Conservation (phyloP, 2,113 vertebrate species). For the Isichthys henryi region DNA sequence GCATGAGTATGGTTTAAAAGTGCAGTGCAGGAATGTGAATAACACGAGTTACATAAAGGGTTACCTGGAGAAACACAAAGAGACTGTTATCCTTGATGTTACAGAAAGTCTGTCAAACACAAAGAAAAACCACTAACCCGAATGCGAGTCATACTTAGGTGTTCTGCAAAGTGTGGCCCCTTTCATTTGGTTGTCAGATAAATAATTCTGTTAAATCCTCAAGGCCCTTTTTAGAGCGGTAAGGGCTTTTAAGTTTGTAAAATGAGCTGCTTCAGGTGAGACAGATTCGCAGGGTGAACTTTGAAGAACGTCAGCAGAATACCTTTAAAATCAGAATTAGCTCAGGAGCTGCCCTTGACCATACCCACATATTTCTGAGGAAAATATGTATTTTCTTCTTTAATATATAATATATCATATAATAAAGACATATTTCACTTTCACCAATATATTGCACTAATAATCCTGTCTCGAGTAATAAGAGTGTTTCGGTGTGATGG, state of each 20-base stretch:
- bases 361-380: background rate
- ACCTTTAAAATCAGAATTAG: background rate
- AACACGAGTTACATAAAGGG: background rate
- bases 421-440: constrained; percentile 2
- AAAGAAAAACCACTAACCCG: background rate
- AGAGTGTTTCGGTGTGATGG: background rate
- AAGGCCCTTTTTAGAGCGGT: background rate
- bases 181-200: constrained; percentile 12
- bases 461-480: background rate
- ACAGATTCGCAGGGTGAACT: background rate
- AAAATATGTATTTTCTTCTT: background rate
- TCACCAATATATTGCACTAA: background rate
- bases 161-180: background rate
- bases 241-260: background rate
- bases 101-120: background rate
- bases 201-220: constrained; percentile 19
- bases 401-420: background rate
- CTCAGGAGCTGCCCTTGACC: background rate
- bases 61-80: background rate
- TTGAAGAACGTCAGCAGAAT: background rate
- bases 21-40: background rate
- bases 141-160: background rate
- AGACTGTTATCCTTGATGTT: background rate
- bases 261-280: background rate
- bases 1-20: background rate